Conservation (phyloP, 2,113 vertebrate species). For the Leiothrix lutea region DNA sequence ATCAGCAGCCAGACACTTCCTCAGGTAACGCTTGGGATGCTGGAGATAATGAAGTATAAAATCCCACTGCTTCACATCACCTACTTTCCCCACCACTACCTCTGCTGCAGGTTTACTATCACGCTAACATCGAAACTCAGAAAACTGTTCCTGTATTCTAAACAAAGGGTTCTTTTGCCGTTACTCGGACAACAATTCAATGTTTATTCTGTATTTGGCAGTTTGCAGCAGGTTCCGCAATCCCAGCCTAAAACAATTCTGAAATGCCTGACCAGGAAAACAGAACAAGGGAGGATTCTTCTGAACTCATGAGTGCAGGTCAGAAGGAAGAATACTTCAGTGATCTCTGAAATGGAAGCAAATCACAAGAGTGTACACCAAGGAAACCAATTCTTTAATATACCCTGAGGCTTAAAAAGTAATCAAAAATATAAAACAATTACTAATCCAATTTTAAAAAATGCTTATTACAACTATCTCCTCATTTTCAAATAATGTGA, state of each 20-base stretch:
- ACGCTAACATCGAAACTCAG: background rate
- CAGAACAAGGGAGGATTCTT: background rate
- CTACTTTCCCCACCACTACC: background rate
- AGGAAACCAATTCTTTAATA: background rate
- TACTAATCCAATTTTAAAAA: background rate
- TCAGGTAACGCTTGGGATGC: background rate
- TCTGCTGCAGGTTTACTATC: background rate
- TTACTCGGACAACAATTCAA: background rate
- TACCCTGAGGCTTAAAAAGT: background rate
- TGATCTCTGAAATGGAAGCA: background rate
- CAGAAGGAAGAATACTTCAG: background rate
- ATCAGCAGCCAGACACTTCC: constrained; percentile 10
- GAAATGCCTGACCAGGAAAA: background rate
- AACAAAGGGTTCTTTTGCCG: background rate
- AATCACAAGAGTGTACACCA: background rate
- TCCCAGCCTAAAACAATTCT: background rate
- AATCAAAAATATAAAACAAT: background rate
- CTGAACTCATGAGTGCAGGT: background rate
- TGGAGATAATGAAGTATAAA: constrained; percentile 6
- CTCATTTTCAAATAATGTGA: background rate
- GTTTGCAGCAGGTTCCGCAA: background rate
- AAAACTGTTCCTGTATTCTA: background rate
- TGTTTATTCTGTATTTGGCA: background rate
- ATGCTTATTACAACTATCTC: background rate
- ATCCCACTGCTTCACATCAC: background rate